Evolutionary conservation across 2,888 invertebrate species (phyloP), one percentile per base, ranked within the genome.

Genomic region (Nycteola revayana): DNA sequence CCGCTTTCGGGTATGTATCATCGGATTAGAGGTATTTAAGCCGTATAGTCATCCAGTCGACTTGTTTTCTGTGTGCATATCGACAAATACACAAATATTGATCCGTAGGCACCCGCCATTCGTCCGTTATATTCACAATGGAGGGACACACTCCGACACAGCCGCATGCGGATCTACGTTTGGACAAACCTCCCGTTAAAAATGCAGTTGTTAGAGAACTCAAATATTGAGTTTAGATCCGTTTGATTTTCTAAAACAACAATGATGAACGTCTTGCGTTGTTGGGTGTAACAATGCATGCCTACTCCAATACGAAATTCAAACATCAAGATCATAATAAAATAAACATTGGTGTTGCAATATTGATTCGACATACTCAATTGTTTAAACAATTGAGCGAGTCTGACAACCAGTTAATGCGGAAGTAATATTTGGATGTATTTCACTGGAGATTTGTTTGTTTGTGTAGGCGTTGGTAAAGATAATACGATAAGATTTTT

Each of bases 31-130:
- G n/a, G n/a, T 50, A 47, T 33, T 32, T 33, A 33, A 53, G 42
- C 23, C 36, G 36, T 36, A 36, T 55, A 42, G 48, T 39, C 28
- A 26, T 27, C 33, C 25, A 32, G 18, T 20, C 9, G 29, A 32
- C 23, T 39, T 53, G 42, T 60, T 54, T 33, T 56, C 60, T 42
- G 36, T 24, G 34, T 41, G 34, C 44, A 43, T 41, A 44, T 51
- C 44, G 36, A 44, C 63, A 60, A 67, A 66, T 59, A 68, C 36
- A 49, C 60, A 59, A 67, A 69, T 60, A 67, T 66, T 64, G 58
- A 53, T 60, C 51, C 41, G 47, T 36, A 7, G 28, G 46, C 44
- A 58, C 48, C 49, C 51, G 50, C 51, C 47, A 38, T 37, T 41
- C 36, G n/a, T 41, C 66, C 62, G 60, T 51, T 64, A 56, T 49